A percentile compares a stretch with the other conserved stretches of the same genome.
These are phyloP conservation scores for Tipula vernalis DNA, from an alignment of 2,888 invertebrate genomes.

Conservation along the genomic window DNA sequence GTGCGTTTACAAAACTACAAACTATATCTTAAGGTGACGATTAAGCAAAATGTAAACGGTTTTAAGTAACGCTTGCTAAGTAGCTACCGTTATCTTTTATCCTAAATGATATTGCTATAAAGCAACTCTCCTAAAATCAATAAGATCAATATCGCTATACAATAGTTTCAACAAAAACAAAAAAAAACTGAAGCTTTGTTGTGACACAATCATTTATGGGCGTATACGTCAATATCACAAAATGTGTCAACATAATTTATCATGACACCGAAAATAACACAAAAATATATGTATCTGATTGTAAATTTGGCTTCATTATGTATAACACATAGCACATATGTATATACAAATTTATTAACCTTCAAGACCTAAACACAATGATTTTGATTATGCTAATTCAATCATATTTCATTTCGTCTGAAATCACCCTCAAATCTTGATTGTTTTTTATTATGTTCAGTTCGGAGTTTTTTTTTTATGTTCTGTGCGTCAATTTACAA, in stretches of 20 bases:
- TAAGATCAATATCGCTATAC: no score
- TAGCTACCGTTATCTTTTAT: no score
- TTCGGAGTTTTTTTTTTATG: not conserved
- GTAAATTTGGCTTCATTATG: not conserved
- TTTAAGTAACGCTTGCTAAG: no score
- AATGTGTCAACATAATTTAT: not conserved
- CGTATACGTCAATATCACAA: not conserved
- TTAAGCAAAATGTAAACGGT: no score
- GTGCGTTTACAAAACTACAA: no score
- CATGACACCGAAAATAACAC: not conserved
- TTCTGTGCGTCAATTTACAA: not conserved
- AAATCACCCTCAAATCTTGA: not conserved
- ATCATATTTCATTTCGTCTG: not conserved
- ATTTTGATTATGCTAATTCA: not conserved
- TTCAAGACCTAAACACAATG: not conserved
- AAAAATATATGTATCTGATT: not conserved
- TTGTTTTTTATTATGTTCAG: not conserved
- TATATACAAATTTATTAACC: not conserved
- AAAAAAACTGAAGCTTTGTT: not conserved
- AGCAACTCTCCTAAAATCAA: no score
- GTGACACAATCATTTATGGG: not conserved
- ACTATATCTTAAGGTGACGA: no score
- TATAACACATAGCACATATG: not conserved
- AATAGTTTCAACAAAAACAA: no score
- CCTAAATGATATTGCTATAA: no score